A percentile compares a stretch with the other conserved stretches of the same genome.
Evolutionary conservation across 92 coral and sea anemone species (phyloP).

Genomic region (Epizoanthus ramosus): DNA sequence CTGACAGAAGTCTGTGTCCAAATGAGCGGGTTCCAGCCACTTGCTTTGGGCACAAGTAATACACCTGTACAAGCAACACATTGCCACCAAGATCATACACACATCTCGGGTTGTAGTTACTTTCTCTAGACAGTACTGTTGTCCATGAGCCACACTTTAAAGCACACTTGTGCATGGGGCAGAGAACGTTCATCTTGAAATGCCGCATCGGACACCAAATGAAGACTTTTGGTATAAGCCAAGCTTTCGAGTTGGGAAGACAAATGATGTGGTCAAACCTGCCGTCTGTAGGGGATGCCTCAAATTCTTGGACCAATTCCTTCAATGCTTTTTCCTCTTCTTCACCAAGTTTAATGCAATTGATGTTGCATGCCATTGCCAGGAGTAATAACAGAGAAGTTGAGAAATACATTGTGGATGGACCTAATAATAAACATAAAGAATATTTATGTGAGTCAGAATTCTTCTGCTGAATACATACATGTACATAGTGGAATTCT

Average conservation of each 20-base stretch:
- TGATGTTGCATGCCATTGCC: background rate
- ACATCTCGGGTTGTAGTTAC: constrained; percentile 73
- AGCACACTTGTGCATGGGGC: constrained; percentile 71
- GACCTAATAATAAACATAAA: background rate
- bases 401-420: constrained; percentile 4
- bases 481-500: no score
- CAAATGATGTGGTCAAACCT: constrained; percentile 70
- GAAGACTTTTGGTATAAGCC: constrained; percentile 69
- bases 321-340: constrained; percentile 61
- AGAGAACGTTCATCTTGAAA: constrained; percentile 46
- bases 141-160: constrained; percentile 66
- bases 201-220: constrained; percentile 84
- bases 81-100: constrained; percentile 84
- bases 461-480: no score
- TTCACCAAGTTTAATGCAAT: constrained; percentile 62
- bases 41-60: constrained; percentile 47
- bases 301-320: constrained; percentile 62
- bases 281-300: constrained; percentile 67
- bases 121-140: constrained; percentile 52
- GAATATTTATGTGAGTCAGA: no score
- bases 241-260: constrained; percentile 58
- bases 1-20: constrained; percentile 75
- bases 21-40: constrained; percentile 44
- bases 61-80: constrained; percentile 67
- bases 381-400: constrained; percentile 12